Evolutionary conservation across 2,888 invertebrate genomes (phyloP), one percentile per base, ranked within the genome.

Genomic region (Chaitophorus viminalis): DNA sequence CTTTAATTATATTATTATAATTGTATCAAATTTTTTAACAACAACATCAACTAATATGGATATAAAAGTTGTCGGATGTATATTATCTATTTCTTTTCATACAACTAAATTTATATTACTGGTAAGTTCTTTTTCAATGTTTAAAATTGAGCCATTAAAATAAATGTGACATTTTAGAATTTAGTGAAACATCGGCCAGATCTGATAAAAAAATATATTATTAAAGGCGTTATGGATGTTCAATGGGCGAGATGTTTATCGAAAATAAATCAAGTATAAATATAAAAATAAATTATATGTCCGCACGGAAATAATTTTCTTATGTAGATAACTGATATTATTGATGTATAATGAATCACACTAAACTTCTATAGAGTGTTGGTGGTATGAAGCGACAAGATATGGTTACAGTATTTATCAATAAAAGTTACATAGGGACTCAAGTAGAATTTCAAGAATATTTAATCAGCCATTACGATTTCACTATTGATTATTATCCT

Each of bases 171-270:
- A 79, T 87, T 87, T 79, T 65, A 87, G 86, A 87, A 87, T 39
- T 60, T 74, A n/a, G 60, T 74, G 2, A 78, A 87, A 79, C 31
- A 87, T 46, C 72, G 31, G 3, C 72, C 74, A 0, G 70, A 74
- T 81, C 54, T 74, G 29, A 33, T 87, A 31, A 60, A 39, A 25
- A 79, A 39, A 54, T 46, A 79, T 33, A 39, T 17, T 17, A 31
- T 87, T 60, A 87, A 74, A 60, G 86, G 86, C 25, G 74, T 87
- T 39, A 74, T 87, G 86, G 86, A 87, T 21, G 31, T 87, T 54
- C 74, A 79, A 60, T 87, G 86, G 86, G 60, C 79, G 6, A 87
- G 86, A 72, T 79, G 79, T 33, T 72, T 81, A 25, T 79, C 60
- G 72, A 79, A 87, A 74, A 60, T 87, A 60, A 87, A 79, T 79